phyloP scores from a whole-genome alignment of 2,797 vertebrate species.

The Xiphophorus birchmanni region DNA sequence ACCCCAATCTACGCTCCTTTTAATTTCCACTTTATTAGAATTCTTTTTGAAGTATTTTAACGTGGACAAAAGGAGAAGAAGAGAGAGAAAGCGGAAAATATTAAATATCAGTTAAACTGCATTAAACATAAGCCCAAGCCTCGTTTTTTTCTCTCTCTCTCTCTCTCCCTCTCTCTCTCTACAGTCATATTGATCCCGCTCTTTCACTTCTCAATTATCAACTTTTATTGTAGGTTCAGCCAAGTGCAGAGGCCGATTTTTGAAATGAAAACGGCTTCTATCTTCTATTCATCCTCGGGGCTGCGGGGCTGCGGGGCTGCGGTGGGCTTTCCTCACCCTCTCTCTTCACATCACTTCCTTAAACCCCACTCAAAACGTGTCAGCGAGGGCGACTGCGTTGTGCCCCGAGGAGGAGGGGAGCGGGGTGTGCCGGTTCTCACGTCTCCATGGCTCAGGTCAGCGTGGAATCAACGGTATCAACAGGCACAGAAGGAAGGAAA shows the following conservation, averaged over 20 bases:
- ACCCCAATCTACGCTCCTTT: conserved; percentile 95
- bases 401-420: conserved; percentile 39
- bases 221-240: conserved; percentile 84
- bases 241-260: conserved; percentile 80
- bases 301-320: conserved; percentile 67
- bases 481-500: conserved; percentile 34
- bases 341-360: conserved; percentile 72
- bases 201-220: conserved; percentile 86
- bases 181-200: conserved; percentile 81
- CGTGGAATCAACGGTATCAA: conserved; percentile 60
- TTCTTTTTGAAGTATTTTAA: conserved; percentile 99
- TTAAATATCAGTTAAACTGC: conserved; percentile 99
- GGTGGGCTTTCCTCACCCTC: conserved; percentile 66
- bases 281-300: conserved; percentile 78
- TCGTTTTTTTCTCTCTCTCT: conserved; percentile 52
- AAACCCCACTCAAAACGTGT: conserved; percentile 78
- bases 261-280: conserved; percentile 76
- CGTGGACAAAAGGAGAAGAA: conserved; percentile 97
- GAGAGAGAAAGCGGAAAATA: conserved; percentile 98
- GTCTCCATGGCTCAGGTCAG: conserved; percentile 55
- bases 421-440: conserved; percentile 23
- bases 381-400: conserved; percentile 65
- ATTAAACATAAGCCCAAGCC: conserved; percentile 94
- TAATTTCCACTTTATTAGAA: conserved; percentile 99
- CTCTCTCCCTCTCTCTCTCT: background rate